These are phyloP conservation scores for Fregata magnificens DNA, from an alignment of 2,113 vertebrate species.

Conservation along the genomic window DNA sequence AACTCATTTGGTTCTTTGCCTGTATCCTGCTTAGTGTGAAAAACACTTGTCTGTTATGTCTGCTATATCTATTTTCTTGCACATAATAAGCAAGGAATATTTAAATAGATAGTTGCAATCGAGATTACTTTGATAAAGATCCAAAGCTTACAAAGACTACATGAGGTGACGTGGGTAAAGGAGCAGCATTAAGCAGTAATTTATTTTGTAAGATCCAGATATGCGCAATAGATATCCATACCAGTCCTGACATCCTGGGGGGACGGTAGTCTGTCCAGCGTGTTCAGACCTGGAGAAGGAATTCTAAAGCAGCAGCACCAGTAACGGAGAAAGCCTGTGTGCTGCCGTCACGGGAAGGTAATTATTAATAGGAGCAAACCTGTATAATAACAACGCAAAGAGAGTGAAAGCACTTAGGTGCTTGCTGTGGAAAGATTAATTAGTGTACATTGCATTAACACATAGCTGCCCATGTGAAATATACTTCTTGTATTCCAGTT, in stretches of 20 bases:
- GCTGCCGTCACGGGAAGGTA: background rate
- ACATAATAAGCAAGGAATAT: background rate
- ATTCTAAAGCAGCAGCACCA: background rate
- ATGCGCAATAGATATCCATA: background rate
- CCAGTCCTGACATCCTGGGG: background rate
- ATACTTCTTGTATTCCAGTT: background rate
- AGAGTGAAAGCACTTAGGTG: background rate
- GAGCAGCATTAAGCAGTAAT: background rate
- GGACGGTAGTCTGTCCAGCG: background rate
- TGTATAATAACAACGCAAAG: background rate
- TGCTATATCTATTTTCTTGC: background rate
- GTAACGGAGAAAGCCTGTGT: background rate
- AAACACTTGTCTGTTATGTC: background rate
- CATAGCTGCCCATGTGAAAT: background rate
- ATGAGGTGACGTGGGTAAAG: background rate
- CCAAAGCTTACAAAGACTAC: background rate
- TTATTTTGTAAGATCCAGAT: background rate
- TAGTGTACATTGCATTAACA: background rate
- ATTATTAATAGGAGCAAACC: conserved; percentile 23
- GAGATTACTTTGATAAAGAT: background rate
- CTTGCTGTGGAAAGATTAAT: background rate
- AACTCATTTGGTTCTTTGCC: background rate
- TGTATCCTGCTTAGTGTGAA: background rate
- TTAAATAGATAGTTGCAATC: background rate
- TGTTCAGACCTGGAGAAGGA: background rate